phyloP scores from a whole-genome alignment of 2,113 vertebrate species.

The Carlito syrichta region DNA sequence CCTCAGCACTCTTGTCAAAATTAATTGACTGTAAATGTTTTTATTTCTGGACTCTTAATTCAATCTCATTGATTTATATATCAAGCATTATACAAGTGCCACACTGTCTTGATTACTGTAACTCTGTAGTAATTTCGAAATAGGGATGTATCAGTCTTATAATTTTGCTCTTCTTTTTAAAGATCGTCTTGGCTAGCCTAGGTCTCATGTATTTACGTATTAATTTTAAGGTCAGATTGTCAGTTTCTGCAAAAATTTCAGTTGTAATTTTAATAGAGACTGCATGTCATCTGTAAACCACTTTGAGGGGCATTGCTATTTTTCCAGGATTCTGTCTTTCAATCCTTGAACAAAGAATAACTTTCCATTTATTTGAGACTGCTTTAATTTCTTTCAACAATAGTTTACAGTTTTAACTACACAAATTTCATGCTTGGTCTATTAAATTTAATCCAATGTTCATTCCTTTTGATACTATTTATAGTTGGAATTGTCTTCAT shows the following conservation, averaged over 20 bases:
- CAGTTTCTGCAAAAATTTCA: background rate
- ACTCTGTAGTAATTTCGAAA: background rate
- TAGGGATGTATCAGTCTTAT: background rate
- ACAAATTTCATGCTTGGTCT: background rate
- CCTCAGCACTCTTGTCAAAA: background rate
- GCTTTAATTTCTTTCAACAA: background rate
- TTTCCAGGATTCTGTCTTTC: background rate
- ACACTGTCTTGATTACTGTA: background rate
- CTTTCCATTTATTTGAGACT: background rate
- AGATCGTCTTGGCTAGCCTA: background rate
- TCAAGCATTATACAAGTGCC: background rate
- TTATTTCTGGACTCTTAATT: background rate
- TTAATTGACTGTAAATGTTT: background rate
- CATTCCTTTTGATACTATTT: background rate
- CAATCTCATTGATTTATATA: background rate
- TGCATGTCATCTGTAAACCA: background rate
- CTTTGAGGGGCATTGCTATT: accelerated
- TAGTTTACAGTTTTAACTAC: background rate
- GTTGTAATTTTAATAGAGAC: background rate
- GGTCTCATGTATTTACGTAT: background rate
- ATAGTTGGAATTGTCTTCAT: background rate
- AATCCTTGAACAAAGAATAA: background rate
- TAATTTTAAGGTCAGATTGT: background rate
- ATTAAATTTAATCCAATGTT: background rate
- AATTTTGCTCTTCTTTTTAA: background rate